Conservation (phyloP, 92 coral and sea anemone species). For the Epizoanthus scotinus region DNA sequence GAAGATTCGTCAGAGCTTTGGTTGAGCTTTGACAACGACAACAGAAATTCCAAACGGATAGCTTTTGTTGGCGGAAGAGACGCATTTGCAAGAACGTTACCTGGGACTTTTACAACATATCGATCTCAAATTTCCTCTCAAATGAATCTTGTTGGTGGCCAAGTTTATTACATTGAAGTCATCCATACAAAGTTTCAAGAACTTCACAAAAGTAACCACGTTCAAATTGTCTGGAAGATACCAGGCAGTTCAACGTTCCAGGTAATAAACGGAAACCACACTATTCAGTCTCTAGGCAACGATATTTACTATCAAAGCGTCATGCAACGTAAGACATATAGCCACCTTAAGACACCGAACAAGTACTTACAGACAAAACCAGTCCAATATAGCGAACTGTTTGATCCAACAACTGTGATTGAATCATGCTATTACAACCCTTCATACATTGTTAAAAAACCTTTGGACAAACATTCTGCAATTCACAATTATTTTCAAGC, state of each 20-base stretch:
- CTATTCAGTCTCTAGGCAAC: background rate
- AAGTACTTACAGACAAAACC: slow-evolving; percentile 5
- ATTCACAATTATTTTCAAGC: background rate
- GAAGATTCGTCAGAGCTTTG: slow-evolving; percentile 73
- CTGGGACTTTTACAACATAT: background rate
- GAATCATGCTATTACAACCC: slow-evolving; percentile 10
- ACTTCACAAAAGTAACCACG: background rate
- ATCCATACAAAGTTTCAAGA: background rate
- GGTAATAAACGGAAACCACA: slow-evolving; percentile 6
- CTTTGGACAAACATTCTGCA: background rate
- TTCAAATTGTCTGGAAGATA: slow-evolving; percentile 17
- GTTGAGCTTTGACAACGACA: slow-evolving; percentile 31
- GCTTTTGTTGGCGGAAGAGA: background rate
- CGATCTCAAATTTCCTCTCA: background rate
- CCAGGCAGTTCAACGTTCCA: slow-evolving; percentile 17
- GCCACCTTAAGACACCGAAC: background rate
- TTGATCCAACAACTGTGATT: background rate
- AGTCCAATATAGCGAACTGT: background rate
- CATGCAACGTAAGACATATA: background rate
- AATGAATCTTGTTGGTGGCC: background rate
- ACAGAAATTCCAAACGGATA: slow-evolving; percentile 4
- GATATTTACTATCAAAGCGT: too few relatives aligned
- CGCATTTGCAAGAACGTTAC: background rate
- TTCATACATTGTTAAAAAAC: slow-evolving; percentile 6
- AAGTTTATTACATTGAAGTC: slow-evolving; percentile 6